phyloP scores from a whole-genome alignment of 2,797 vertebrate species.

The Hydrophis major region DNA sequence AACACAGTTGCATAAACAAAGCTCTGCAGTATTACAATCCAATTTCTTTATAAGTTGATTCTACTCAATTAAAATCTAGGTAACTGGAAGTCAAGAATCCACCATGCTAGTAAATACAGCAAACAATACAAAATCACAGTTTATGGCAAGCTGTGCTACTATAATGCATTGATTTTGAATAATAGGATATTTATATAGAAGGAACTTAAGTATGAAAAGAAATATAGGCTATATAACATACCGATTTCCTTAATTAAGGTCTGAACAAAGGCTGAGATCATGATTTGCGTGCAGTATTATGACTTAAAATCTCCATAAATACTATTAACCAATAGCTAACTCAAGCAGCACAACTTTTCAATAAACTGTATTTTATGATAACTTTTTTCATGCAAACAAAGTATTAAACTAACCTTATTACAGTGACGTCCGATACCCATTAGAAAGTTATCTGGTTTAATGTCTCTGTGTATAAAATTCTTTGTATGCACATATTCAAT shows the following conservation, averaged over 20 bases:
- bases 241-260: constrained; percentile 54
- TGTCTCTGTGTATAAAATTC: constrained; percentile 99
- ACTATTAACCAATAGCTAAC: constrained; percentile 51
- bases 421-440: constrained; percentile 99
- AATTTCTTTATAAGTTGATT: constrained; percentile 54
- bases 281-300: constrained; percentile 19
- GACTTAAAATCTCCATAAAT: constrained; percentile 52
- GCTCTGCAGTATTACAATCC: constrained; percentile 20
- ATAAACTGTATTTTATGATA: constrained; percentile 56
- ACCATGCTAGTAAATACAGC: constrained; percentile 56
- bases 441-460: constrained; percentile 99
- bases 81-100: constrained; percentile 60
- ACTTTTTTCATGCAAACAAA: constrained; percentile 68
- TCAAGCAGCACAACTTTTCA: constrained; percentile 52
- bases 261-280: constrained; percentile 34
- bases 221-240: constrained; percentile 38
- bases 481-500: constrained; percentile 99
- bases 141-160: constrained; percentile 17
- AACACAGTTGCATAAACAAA: background rate
- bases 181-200: constrained; percentile 20
- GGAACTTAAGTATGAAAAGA: constrained; percentile 9
- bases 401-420: constrained; percentile 95
- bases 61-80: constrained; percentile 60
- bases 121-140: constrained; percentile 48
- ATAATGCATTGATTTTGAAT: background rate